These are phyloP conservation scores for Butorides virescens DNA, from an alignment of 2,113 vertebrate species.

Conservation along the genomic window DNA sequence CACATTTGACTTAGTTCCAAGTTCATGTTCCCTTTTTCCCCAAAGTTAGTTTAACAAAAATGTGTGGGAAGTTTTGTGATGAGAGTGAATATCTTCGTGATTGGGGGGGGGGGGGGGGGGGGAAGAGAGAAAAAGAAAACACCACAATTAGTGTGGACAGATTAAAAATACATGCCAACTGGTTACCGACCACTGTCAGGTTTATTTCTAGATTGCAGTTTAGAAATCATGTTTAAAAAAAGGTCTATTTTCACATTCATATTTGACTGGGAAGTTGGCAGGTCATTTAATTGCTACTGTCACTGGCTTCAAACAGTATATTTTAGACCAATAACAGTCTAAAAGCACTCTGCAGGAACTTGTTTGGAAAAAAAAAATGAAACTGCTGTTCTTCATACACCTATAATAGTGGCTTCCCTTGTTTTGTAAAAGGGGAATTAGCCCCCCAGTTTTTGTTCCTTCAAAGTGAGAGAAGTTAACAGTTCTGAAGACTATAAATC, in stretches of 20 bases:
- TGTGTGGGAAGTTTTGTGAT: constrained; percentile 16
- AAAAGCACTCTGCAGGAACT: not conserved
- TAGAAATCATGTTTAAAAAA: not conserved
- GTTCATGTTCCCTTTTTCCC: constrained; percentile 52
- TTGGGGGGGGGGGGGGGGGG: not conserved
- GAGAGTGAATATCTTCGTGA: not conserved
- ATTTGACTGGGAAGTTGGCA: not conserved
- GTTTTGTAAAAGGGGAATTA: not conserved
- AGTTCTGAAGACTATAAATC: not conserved
- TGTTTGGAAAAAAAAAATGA: not conserved
- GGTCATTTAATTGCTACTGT: not conserved
- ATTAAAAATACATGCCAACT: not conserved
- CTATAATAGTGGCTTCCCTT: not conserved
- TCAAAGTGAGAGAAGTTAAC: not conserved
- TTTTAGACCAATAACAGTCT: not conserved
- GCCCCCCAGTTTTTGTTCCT: not conserved
- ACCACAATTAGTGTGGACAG: not conserved
- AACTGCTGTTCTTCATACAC: not conserved
- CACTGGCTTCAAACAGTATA: not conserved
- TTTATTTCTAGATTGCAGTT: not conserved
- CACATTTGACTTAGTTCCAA: constrained; percentile 62
- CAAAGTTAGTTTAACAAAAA: constrained; percentile 42
- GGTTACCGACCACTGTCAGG: not conserved
- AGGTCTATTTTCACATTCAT: not conserved
- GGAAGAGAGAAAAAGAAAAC: not conserved